phyloP scores from a whole-genome alignment of 2,888 invertebrate genomes.

The Eledone cirrhosa region DNA sequence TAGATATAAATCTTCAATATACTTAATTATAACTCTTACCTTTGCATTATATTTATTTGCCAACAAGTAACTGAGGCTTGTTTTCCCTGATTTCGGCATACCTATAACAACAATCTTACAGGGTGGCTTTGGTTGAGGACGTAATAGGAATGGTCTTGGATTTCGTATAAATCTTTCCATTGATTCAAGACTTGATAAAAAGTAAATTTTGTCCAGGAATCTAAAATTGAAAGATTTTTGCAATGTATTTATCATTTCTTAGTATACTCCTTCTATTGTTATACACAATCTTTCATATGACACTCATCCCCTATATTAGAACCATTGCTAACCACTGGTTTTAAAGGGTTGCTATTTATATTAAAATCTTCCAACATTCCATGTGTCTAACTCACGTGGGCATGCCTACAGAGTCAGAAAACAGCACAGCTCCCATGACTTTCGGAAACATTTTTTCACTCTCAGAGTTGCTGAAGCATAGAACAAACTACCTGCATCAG shows the following conservation, averaged over 20 bases:
- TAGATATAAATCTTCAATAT: too few relatives aligned
- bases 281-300: neutral
- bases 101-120: constrained; percentile 65
- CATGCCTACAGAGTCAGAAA: too few relatives aligned
- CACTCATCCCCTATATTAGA: neutral
- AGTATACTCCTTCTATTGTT: neutral
- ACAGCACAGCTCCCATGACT: too few relatives aligned
- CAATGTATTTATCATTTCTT: neutral
- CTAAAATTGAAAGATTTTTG: constrained; percentile 44
- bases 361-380: too few relatives aligned
- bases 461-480: too few relatives aligned
- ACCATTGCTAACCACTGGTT: too few relatives aligned
- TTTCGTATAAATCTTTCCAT: constrained; percentile 65
- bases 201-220: constrained; percentile 66
- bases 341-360: too few relatives aligned
- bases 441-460: too few relatives aligned
- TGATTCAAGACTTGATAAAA: constrained; percentile 62
- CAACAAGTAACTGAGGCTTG: constrained; percentile 59
- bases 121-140: constrained; percentile 64
- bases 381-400: too few relatives aligned
- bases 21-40: constrained; percentile 42
- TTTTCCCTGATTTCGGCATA: constrained; percentile 62
- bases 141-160: constrained; percentile 64
- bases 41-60: constrained; percentile 64
- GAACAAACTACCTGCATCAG: too few relatives aligned